phyloP scores from a whole-genome alignment of 2,888 invertebrate species.

The Iselma pallidipennis region DNA sequence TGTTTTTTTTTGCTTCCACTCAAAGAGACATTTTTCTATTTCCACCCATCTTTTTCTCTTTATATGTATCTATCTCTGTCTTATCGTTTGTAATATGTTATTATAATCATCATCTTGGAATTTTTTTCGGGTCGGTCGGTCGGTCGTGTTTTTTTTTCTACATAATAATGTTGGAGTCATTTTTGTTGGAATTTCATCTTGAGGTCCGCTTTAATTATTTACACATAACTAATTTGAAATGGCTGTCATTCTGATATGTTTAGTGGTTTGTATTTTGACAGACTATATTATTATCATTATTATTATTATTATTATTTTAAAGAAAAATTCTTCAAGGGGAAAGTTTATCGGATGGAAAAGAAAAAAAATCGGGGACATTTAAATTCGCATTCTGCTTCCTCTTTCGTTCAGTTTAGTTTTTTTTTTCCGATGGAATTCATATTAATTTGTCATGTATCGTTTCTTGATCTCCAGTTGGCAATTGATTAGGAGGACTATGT shows the following conservation, averaged over 20 bases:
- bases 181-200: background rate
- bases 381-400: background rate
- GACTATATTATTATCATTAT: background rate
- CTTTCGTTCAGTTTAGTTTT: background rate
- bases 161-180: background rate
- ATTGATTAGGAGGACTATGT: background rate
- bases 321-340: background rate
- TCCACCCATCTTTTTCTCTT: background rate
- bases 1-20: background rate
- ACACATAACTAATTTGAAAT: slow-evolving; percentile 15
- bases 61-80: background rate
- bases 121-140: background rate
- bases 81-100: background rate
- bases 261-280: background rate
- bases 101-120: background rate
- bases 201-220: slow-evolving; percentile 8
- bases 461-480: background rate
- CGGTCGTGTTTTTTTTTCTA: too few species aligned
- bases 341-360: background rate
- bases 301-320: background rate
- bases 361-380: background rate
- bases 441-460: background rate
- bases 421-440: too few species aligned
- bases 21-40: background rate
- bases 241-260: slow-evolving; percentile 12